phyloP scores from a whole-genome alignment of 2,797 vertebrate species.

The Tympanoctomys barrerae region DNA sequence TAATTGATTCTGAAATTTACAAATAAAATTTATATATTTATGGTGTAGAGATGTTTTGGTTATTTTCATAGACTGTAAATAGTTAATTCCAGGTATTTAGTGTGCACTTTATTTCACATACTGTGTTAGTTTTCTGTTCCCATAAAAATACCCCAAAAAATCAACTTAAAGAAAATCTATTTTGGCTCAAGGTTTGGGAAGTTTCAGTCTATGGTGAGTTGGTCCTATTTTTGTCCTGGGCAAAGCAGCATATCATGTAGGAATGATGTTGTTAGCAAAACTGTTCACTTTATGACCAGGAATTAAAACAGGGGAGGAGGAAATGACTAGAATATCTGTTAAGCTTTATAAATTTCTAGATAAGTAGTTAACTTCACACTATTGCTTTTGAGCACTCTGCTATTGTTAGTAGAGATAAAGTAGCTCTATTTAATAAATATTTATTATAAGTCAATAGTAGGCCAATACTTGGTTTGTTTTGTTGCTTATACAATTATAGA shows the following conservation, averaged over 20 bases:
- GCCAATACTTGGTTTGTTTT: background rate
- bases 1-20: background rate
- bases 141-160: background rate
- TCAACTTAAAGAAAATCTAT: background rate
- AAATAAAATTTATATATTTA: background rate
- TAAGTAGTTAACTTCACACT: background rate
- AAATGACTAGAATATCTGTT: background rate
- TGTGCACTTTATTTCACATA: background rate
- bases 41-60: background rate
- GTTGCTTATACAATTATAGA: background rate
- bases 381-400: background rate
- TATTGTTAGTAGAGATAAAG: background rate
- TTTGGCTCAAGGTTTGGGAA: background rate
- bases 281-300: no score
- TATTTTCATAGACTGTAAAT: background rate
- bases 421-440: background rate
- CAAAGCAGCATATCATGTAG: background rate
- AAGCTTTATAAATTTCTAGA: background rate
- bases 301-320: background rate
- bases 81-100: background rate
- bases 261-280: background rate
- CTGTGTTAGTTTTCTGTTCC: background rate
- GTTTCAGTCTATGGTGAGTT: background rate
- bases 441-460: background rate
- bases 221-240: background rate